These are phyloP conservation scores for Rhea pennata DNA, from an alignment of 2,113 vertebrate species.

Conservation along the genomic window DNA sequence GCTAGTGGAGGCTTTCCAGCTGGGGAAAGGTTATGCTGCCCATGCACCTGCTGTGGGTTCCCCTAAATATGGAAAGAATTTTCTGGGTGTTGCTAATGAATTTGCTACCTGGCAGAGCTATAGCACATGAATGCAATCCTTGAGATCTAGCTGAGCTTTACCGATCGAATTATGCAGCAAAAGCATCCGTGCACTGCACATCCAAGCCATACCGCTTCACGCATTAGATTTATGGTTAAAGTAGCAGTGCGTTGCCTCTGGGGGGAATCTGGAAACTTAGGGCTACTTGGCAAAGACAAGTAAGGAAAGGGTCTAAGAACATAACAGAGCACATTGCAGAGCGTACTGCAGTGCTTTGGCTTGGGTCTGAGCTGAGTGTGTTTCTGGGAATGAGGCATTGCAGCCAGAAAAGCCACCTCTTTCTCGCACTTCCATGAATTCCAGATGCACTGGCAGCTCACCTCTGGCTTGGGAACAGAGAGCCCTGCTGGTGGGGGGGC, in stretches of 20 bases:
- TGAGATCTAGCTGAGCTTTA: not conserved
- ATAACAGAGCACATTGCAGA: not conserved
- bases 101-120: not conserved
- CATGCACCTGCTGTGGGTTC: not conserved
- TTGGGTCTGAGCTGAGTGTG: not conserved
- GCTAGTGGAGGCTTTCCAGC: not conserved
- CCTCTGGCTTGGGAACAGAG: not conserved
- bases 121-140: not conserved
- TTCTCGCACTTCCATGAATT: slow-evolving; percentile 12
- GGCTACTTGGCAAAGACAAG: not conserved
- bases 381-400: not conserved
- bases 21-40: slow-evolving; percentile 22
- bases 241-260: not conserved
- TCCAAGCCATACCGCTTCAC: not conserved
- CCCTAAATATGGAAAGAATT: not conserved
- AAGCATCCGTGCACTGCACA: not conserved
- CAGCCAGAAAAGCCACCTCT: slow-evolving; percentile 21
- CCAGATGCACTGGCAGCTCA: slow-evolving; percentile 40
- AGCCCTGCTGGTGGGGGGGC: not conserved
- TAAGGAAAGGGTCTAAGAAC: not conserved
- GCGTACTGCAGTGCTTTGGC: not conserved
- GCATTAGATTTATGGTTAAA: not conserved
- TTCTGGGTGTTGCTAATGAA: not conserved
- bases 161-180: not conserved
- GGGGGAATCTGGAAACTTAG: not conserved